These are phyloP conservation scores for Eilema griseolum DNA, from an alignment of 2,888 invertebrate genomes.

Conservation along the genomic window DNA sequence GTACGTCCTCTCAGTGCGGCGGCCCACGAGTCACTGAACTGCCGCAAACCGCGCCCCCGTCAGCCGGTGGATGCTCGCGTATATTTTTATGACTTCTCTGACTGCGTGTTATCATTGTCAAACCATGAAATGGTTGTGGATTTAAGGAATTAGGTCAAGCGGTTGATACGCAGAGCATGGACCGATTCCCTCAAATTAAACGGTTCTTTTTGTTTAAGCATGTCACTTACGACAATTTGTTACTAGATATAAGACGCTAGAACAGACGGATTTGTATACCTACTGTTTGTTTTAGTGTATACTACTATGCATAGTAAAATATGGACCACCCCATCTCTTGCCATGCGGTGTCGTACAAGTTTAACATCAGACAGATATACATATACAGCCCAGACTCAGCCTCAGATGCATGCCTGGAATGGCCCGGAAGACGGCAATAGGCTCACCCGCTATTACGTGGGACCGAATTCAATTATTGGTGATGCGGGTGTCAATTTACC, in stretches of 20 bases:
- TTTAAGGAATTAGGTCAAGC: conserved; percentile 79
- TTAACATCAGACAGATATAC: too few species aligned
- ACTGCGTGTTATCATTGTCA: conserved; percentile 76
- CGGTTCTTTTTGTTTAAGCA: neutral
- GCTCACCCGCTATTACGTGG: too few species aligned
- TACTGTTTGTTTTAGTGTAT: too few species aligned
- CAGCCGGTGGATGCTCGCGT: conserved; percentile 65
- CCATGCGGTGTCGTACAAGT: too few species aligned
- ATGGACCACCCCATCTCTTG: too few species aligned
- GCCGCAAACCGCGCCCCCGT: conserved; percentile 69
- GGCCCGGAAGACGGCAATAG: too few species aligned
- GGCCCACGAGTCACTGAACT: conserved; percentile 83
- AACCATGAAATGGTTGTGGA: conserved; percentile 76
- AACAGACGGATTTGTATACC: neutral
- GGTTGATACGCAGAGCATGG: conserved; percentile 48
- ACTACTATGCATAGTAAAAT: too few species aligned
- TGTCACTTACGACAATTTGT: neutral
- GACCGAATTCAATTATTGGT: too few species aligned
- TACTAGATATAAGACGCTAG: neutral
- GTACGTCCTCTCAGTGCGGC: conserved; percentile 64
- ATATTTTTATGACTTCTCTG: conserved; percentile 72
- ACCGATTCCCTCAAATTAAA: conserved; percentile 18
- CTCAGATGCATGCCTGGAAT: too few species aligned
- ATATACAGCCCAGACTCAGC: too few species aligned
- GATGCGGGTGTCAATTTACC: too few species aligned